phyloP scores from a whole-genome alignment of 2,888 invertebrate species.

The Callyntrura guangdongensis region DNA sequence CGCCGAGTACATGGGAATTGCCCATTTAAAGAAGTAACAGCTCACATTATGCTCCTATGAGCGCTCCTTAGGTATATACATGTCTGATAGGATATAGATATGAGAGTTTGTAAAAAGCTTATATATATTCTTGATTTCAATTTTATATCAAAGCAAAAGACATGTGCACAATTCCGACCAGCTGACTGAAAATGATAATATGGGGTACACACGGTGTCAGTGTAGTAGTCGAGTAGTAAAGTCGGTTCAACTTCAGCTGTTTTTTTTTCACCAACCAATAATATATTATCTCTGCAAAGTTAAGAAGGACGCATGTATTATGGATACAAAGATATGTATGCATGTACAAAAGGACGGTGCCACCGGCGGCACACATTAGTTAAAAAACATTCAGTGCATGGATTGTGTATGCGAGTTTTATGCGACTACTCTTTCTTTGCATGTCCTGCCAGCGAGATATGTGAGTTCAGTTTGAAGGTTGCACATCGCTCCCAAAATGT shows the following conservation, averaged over 20 bases:
- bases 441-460: slow-evolving; percentile 24
- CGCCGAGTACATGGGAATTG: slow-evolving; percentile 70
- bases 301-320: neutral
- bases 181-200: slow-evolving; percentile 71
- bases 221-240: slow-evolving; percentile 22
- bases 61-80: neutral
- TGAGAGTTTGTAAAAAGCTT: neutral
- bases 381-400: slow-evolving; percentile 9
- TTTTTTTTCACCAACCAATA: slow-evolving; percentile 34
- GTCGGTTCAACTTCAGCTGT: slow-evolving; percentile 52
- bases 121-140: slow-evolving; percentile 67
- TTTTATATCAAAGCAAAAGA: slow-evolving; percentile 73
- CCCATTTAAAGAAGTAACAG: slow-evolving; percentile 67
- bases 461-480: slow-evolving; percentile 12
- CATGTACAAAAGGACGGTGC: neutral
- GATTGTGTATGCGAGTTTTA: slow-evolving; percentile 24
- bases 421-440: slow-evolving; percentile 23
- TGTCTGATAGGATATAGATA: neutral
- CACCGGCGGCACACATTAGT: neutral
- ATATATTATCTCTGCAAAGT: no score
- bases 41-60: slow-evolving; percentile 39
- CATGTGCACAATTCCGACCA: slow-evolving; percentile 71
- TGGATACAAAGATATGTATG: neutral
- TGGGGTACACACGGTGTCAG: slow-evolving; percentile 37
- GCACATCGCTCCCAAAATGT: neutral